Base-by-base conservation (phyloP, 1,140 invertebrate species). In the Lasioglossum baleicum region DNA sequence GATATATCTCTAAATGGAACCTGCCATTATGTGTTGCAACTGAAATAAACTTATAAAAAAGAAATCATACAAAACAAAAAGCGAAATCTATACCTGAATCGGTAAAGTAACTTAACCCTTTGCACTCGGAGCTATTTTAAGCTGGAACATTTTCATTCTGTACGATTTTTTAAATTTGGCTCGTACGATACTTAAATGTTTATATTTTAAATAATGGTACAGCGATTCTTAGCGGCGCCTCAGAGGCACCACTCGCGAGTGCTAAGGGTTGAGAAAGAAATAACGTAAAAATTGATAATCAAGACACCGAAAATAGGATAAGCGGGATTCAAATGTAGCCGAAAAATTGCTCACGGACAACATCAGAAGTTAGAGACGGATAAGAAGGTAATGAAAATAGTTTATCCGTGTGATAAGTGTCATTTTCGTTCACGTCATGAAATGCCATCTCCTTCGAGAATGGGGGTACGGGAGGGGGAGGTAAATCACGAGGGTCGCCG, bases 261-360 rank as follows among this genome's bases (percentile, higher is more conserved):
- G 26, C 26, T 26, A 26, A 26, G 26, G 26, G 26, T 26, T 26
- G 26, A 26, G 26, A 56, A 31, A n/a, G 40, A 58, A 15, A 7
- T 64, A n/a, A 51, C 22, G 7, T 7, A 61, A 65, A 60, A 5
- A 17, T 17, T 80, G 73, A 83, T 73, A 65, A 72, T 79, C 76
- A 79, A 79, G 76, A 79, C 76, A 79, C 70, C 70, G 61, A 53
- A 51, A 72, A 26, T 71, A 58, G 75, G 66, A 40, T n/a, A 78
- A 75, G 84, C 69, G 63, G 71, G 53, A 80, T 89, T 92, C 93
- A 95, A 80, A 96, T 94, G 92, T 95, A 95, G 87, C 95, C 95
- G 93, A 95, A 94, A 92, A 95, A 95, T 91, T 95, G 94, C 93
- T 96, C 95, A 84, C 94, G 94, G 91, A 95, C 93, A 90, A 91